Base-by-base conservation (phyloP, 2,113 vertebrate genomes). In the Gorsachius goisagi region DNA sequence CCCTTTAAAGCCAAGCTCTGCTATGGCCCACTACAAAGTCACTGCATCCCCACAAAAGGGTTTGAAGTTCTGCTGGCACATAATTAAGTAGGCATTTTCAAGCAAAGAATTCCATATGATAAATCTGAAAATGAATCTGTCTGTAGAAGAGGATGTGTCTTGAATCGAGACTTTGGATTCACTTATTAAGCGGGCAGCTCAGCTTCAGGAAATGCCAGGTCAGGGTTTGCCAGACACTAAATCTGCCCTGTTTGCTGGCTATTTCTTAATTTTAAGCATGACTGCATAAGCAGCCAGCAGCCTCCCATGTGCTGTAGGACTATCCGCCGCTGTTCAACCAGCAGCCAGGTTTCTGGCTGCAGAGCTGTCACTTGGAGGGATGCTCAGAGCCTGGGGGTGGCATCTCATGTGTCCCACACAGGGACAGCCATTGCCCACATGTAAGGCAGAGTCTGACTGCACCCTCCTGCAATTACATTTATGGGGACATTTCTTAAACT, bases 241-340 rank as follows among this genome's bases (percentile, higher is more conserved):
- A 59, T 41, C 59, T 77, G 45, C 41, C 50, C 64, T 55, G 52
- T 59, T 85, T 64, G 44, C 62, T 93, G 69, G 64, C 45, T 76
- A 15, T 56, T 71, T 76, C 49, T 72, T 77, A 67, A 81, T 87
- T 91, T 93, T 82, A 92, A 90, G 82, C 75, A 74, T 33, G 83
- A 55, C 88, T 88, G 68, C 53, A 69, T 53, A 69, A 88, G 78
- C 50, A 88, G 79, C 62, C 80, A 68, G 21, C n/a, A 93, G 79
- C 62, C 39, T 79, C 23, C 52, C 58, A 12, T 1, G 44, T 59
- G 60, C 47, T 39, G 41, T 21, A 50, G 68, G 56, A 37, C 56
- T 39, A 44, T 5, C 27, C 1, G 2, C 19, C 1, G 2, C 37
- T 27, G n/a, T 9, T 27, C 74, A 91, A 73, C 37, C 85, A 84